phyloP scores from a whole-genome alignment of 2,888 invertebrate genomes.

The Apamea anceps region DNA sequence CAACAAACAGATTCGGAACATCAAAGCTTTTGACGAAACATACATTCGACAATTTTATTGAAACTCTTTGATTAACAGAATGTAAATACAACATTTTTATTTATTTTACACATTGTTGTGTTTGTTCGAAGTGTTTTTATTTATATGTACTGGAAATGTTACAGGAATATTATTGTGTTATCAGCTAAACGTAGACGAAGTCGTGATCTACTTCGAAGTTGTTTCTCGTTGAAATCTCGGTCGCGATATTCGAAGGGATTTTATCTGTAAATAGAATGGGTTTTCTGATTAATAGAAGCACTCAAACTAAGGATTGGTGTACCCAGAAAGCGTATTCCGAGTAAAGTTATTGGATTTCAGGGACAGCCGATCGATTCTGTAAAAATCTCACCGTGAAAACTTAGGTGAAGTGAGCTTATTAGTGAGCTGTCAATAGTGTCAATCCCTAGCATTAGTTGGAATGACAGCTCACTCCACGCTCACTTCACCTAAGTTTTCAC shows the following conservation, averaged over 20 bases:
- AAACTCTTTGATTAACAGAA: constrained; percentile 25
- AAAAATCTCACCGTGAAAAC: too few species aligned
- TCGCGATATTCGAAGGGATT: constrained; percentile 94
- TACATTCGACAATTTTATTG: constrained; percentile 2
- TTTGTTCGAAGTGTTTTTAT: background rate
- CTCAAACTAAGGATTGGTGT: background rate
- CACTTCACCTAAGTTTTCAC: too few species aligned
- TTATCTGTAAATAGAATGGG: constrained; percentile 91
- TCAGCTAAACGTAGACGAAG: constrained; percentile 80
- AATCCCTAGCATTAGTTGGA: too few species aligned
- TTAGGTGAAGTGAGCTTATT: too few species aligned
- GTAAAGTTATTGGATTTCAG: background rate
- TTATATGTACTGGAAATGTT: constrained; percentile 22
- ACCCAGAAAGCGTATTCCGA: background rate
- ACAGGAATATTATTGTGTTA: constrained; percentile 35
- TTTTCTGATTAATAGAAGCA: background rate
- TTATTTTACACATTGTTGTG: background rate
- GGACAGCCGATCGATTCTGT: too few species aligned
- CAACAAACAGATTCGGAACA: constrained; percentile 24
- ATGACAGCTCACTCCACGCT: too few species aligned
- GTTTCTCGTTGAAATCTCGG: constrained; percentile 93
- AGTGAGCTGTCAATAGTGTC: too few species aligned
- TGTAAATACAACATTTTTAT: constrained; percentile 16
- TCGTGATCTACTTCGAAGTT: constrained; percentile 88
- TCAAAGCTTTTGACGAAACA: constrained; percentile 18